phyloP scores from a whole-genome alignment of 2,888 invertebrate genomes.

The Sinhomidia bicolor region DNA sequence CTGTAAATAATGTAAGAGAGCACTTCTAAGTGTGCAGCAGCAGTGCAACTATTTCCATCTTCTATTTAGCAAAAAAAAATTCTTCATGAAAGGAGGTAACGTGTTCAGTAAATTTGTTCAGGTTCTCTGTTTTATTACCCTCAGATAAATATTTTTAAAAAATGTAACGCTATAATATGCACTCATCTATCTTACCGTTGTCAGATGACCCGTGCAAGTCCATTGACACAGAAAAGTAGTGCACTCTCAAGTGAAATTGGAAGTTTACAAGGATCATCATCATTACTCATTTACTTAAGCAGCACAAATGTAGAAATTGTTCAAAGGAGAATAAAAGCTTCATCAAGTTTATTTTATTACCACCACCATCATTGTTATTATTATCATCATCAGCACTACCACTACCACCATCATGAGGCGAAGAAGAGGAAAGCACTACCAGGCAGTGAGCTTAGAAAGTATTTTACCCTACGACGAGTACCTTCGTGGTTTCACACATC shows the following conservation, averaged over 20 bases:
- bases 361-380: not conserved
- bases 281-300: not conserved
- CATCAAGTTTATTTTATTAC: not conserved
- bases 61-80: too few relatives aligned
- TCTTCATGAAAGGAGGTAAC: too few relatives aligned
- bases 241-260: not conserved
- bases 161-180: too few relatives aligned
- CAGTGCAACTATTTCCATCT: too few relatives aligned
- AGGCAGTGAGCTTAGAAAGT: slow-evolving; percentile 69
- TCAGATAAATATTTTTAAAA: too few relatives aligned
- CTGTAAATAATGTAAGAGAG: too few relatives aligned
- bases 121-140: too few relatives aligned
- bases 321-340: too few relatives aligned
- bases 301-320: too few relatives aligned
- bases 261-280: not conserved
- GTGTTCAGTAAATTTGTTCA: too few relatives aligned
- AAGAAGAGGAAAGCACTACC: slow-evolving; percentile 55
- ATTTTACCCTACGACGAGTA: slow-evolving; percentile 65
- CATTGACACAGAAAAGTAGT: not conserved
- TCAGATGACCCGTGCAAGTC: not conserved
- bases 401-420: slow-evolving; percentile 52
- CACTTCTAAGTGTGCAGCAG: too few relatives aligned
- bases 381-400: too few relatives aligned
- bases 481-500: slow-evolving; percentile 64
- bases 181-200: not conserved